Base-by-base conservation (phyloP, 2,113 vertebrate genomes). In the Hypomesus transpacificus region DNA sequence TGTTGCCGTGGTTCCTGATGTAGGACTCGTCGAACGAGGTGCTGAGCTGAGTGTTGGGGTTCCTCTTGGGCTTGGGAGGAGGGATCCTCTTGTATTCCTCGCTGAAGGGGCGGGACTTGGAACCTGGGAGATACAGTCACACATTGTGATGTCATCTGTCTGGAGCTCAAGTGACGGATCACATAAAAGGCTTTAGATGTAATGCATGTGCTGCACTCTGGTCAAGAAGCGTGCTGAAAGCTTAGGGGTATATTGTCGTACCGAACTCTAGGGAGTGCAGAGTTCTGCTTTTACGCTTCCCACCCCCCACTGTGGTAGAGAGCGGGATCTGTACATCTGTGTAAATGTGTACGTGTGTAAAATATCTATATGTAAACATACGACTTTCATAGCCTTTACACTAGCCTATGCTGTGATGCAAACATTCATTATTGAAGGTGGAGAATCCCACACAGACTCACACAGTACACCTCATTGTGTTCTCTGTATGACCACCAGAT, bases 31-130 rank as follows among this genome's bases (percentile, higher is more conserved):
- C 96, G 8, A 98, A 97, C 26, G 96, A 97, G 11, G 94, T 94
- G 90, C 97, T 99, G 58, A 99, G 93, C 84, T 98, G 97, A 21
- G 97, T 99, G 87, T 95, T 96, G 7, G 97, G 97, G 69, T 99
- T 96, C 56, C 97, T 89, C 74, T 95, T 98, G 0, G 97, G 97
- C 81, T 99, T 99, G 0, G 97, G 97, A 24, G 97, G 97, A 74
- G 97, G 97, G 82, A 96, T 93, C 87, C 94, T 97, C 89, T 93
- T 98, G 68, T 92, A 95, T 76, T 99, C 97, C 67, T 99, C 97
- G 24, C 91, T 91, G 86, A 93, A 94, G 65, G 94, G 93, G 81
- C 92, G 92, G 86, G 91, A 84, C 91, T 93, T 84, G 90, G 69
- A 65, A 90, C 91, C 91, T 86, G 84, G 94, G 74, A 60, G 3